A percentile compares a stretch with the other conserved stretches of the same genome.
Evolutionary conservation across 2,113 vertebrate genomes (phyloP).

Genomic region (Cyrtonyx montezumae): DNA sequence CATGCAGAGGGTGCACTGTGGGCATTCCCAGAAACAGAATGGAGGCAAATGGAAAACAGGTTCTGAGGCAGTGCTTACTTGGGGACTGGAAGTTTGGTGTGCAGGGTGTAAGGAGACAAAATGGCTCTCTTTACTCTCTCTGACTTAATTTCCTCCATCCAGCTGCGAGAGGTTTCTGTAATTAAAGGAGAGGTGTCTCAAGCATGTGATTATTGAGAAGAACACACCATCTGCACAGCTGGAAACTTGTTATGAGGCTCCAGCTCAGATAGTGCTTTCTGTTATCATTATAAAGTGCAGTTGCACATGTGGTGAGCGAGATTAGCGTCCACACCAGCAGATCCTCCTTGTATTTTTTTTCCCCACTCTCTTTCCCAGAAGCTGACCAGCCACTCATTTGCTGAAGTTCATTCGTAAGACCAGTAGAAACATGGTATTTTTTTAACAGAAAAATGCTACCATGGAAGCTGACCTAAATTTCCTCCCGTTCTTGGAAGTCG

Average conservation of each 20-base stretch:
- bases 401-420: background rate
- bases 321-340: background rate
- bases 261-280: background rate
- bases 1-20: fast-evolving
- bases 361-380: background rate
- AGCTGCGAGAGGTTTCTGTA: conserved; percentile 53
- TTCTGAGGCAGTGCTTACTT: background rate
- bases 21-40: background rate
- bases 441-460: background rate
- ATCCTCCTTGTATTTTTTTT: background rate
- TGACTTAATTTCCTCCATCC: conserved; percentile 28
- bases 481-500: background rate
- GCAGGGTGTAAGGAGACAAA: background rate
- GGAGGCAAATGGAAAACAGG: background rate
- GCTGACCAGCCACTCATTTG: background rate
- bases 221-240: conserved; percentile 39
- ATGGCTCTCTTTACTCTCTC: conserved; percentile 32
- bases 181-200: conserved; percentile 47
- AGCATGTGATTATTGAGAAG: conserved; percentile 36
- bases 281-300: conserved; percentile 28
- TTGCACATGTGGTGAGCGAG: background rate
- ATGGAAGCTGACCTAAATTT: background rate
- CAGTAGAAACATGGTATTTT: background rate
- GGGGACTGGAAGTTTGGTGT: background rate
- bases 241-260: conserved; percentile 51